Base-by-base conservation (phyloP, 2,888 invertebrate species). In the Drosophila lacicola region DNA sequence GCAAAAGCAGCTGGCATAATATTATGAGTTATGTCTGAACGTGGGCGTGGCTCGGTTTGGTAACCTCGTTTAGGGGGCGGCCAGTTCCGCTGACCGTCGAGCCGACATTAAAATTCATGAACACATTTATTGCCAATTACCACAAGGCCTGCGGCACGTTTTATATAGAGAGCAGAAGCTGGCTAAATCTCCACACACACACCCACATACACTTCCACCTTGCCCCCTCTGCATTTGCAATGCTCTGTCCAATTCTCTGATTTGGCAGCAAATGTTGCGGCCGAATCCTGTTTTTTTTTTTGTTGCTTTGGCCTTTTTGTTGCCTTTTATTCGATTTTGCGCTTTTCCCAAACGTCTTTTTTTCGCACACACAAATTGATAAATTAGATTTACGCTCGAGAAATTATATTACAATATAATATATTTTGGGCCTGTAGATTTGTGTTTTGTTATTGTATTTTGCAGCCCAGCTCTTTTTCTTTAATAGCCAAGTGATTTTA, bases 51-150 rank as follows among this genome's bases (percentile, higher is more conserved):
- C 60, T 29, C 49, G 74, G 64, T 76, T 74, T 74, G 61, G 61
- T 76, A 54, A 46, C 45, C 71, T 60, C 47, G 33, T 60, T 72
- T 44, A 34, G 21, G 13, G 39, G 53, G 54, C 45, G 56, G 61
- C 45, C 50, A 21, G 44, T 39, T 55, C 33, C 45, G 65, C 71
- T 86, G 89, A 81, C 83, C 89, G 73, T 58, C 76, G 60, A 71
- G 67, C 60, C 65, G 56, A 58, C 90, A 89, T 90, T 89, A 89
- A 89, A 90, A 89, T 89, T 90, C 89, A 89, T 89, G 88, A 89
- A 90, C 90, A 86, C 88, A 89, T 89, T 89, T 90, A 89, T 89
- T 89, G 89, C 87, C 89, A 89, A 89, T 90, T 90, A 89, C 90
- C 82, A 82, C 83, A 70, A 58, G 74, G 85, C 80, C 74, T 70